phyloP scores from a whole-genome alignment of 2,113 vertebrate species.

The Danionella cerebrum region DNA sequence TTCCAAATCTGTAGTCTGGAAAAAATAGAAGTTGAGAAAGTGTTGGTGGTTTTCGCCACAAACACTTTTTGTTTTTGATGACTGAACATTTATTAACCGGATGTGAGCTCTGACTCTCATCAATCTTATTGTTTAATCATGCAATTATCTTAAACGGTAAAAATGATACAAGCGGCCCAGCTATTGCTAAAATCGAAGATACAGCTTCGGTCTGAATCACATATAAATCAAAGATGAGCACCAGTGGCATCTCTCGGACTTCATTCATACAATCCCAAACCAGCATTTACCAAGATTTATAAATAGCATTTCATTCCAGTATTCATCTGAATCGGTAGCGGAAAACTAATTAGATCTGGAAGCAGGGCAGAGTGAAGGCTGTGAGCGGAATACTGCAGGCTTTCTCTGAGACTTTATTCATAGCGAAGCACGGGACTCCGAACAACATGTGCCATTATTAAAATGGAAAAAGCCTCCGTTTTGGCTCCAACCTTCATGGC shows the following conservation, averaged over 20 bases:
- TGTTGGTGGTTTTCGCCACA: too few relatives aligned
- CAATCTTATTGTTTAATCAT: too few relatives aligned
- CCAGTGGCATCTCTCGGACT: background rate
- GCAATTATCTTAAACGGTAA: too few relatives aligned
- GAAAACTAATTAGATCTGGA: conserved; percentile 28
- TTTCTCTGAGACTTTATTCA: conserved; percentile 10
- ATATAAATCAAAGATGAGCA: background rate
- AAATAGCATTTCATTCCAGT: background rate
- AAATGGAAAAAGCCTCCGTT: conserved; percentile 24
- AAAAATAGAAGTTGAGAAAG: too few relatives aligned
- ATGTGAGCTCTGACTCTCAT: too few relatives aligned
- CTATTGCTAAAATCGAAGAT: too few relatives aligned
- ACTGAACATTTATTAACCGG: too few relatives aligned
- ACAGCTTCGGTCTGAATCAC: too few relatives aligned
- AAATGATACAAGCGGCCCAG: too few relatives aligned
- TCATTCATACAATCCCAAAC: background rate
- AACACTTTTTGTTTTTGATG: too few relatives aligned
- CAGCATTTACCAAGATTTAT: background rate
- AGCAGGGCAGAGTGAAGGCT: background rate
- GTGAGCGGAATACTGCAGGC: background rate
- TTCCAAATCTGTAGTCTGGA: too few relatives aligned
- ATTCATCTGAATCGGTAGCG: background rate
- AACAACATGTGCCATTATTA: conserved; percentile 18
- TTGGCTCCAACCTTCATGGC: background rate
- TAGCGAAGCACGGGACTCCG: background rate